phyloP scores from a whole-genome alignment of 2,797 vertebrate species.

The Aotus griseimembra region DNA sequence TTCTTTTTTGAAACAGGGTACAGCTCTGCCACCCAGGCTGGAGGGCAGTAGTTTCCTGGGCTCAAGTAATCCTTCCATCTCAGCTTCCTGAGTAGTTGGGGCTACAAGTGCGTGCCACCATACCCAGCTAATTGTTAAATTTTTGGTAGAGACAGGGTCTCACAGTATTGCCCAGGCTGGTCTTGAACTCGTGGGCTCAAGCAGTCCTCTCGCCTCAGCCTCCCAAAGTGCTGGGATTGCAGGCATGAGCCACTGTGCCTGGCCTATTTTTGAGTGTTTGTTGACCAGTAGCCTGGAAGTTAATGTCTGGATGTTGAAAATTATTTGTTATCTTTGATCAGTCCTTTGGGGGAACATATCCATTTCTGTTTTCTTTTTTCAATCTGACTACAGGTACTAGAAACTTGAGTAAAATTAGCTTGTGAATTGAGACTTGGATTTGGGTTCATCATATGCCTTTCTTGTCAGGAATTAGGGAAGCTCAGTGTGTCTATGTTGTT shows the following conservation, averaged over 20 bases:
- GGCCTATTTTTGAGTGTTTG: background rate
- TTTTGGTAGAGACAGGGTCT: background rate
- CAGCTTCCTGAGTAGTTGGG: background rate
- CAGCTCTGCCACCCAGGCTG: background rate
- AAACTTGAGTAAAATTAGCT: slow-evolving; percentile 27
- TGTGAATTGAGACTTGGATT: background rate
- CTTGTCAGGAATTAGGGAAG: background rate
- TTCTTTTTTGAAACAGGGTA: background rate
- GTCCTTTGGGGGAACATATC: background rate
- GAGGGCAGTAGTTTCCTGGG: background rate
- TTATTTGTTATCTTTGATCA: background rate
- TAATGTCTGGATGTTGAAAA: slow-evolving; percentile 27
- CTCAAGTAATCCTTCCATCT: background rate
- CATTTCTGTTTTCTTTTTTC: background rate
- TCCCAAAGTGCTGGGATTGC: background rate
- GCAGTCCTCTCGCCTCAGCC: background rate
- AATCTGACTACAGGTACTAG: background rate
- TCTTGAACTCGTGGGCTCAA: background rate
- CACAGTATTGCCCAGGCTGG: background rate
- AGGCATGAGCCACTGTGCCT: background rate
- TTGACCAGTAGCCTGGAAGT: background rate
- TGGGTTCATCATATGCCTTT: background rate
- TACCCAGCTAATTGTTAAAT: background rate
- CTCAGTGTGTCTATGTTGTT: background rate
- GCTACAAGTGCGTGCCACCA: background rate